Evolutionary conservation across 2,797 vertebrate species (phyloP).

Genomic region (Paramormyrops hopkinsi): DNA sequence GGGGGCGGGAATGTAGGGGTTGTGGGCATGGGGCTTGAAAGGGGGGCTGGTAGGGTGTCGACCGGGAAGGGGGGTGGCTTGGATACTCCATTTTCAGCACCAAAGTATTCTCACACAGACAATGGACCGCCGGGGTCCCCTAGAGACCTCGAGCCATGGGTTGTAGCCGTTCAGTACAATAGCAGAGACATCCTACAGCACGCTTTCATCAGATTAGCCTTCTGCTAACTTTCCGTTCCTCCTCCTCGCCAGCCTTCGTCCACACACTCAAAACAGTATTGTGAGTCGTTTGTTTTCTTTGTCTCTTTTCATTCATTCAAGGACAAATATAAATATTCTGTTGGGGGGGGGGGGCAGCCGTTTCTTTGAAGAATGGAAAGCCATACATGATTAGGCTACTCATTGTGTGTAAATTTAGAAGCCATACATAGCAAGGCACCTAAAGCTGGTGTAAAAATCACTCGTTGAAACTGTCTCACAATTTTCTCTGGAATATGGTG

Average conservation of each 20-base stretch:
- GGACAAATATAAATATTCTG: constrained; percentile 28
- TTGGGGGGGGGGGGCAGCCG: not conserved
- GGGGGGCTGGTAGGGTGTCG: constrained; percentile 16
- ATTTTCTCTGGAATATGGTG: constrained; percentile 33
- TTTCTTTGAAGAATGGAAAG: not conserved
- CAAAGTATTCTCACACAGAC: constrained; percentile 33
- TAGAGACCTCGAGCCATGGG: constrained; percentile 21
- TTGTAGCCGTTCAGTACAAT: constrained; percentile 29
- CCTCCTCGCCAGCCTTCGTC: not conserved
- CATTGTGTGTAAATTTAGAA: not conserved
- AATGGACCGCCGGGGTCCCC: constrained; percentile 22
- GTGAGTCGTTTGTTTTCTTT: not conserved
- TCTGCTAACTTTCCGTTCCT: constrained; percentile 12
- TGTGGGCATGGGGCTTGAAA: not conserved
- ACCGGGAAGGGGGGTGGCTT: constrained; percentile 31
- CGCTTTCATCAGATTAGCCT: constrained; percentile 13
- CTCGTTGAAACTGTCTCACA: constrained; percentile 9
- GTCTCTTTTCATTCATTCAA: constrained; percentile 30
- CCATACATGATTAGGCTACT: not conserved
- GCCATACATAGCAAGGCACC: not conserved
- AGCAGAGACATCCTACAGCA: constrained; percentile 38
- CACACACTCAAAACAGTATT: not conserved
- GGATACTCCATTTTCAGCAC: constrained; percentile 30
- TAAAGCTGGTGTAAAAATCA: constrained; percentile 15
- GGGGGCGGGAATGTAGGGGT: not conserved